These are phyloP conservation scores for Bambusicola thoracicus DNA, from an alignment of 2,113 vertebrate genomes.

Conservation along the genomic window DNA sequence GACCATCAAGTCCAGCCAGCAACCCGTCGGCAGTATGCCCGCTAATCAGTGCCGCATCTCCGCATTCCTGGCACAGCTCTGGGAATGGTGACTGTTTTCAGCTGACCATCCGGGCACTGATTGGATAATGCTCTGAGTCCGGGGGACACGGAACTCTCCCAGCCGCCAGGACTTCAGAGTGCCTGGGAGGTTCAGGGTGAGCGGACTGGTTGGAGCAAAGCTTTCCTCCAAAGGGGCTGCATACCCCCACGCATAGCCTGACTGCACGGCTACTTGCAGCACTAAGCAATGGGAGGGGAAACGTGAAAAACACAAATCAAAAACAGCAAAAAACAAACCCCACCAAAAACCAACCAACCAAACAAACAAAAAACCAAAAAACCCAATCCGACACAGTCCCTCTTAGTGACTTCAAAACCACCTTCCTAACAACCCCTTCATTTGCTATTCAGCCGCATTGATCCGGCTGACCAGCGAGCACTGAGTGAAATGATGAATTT, in stretches of 20 bases:
- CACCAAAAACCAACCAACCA: too few species aligned
- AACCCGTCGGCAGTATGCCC: too few species aligned
- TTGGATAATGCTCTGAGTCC: not conserved
- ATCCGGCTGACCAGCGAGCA: not conserved
- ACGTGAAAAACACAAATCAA: not conserved
- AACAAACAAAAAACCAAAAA: too few species aligned
- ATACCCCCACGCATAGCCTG: not conserved
- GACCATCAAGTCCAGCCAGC: too few species aligned
- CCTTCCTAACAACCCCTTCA: not conserved
- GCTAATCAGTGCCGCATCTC: too few species aligned
- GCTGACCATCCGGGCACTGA: not conserved
- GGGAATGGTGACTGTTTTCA: too few species aligned
- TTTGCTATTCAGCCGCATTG: not conserved
- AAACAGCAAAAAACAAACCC: not conserved
- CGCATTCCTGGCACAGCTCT: too few species aligned
- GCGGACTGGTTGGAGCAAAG: not conserved
- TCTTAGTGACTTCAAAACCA: slow-evolving; percentile 25
- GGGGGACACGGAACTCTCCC: not conserved
- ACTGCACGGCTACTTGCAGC: not conserved
- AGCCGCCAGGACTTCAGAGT: not conserved
- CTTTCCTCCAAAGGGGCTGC: not conserved
- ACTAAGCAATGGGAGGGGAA: not conserved
- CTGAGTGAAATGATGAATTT: not conserved
- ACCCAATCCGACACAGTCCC: not conserved
- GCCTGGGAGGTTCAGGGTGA: slow-evolving; percentile 46